Percentiles rank a stretch among this genome's conserved stretches.
These are phyloP conservation scores for Oligia strigilis DNA, from an alignment of 2,888 invertebrate species.

Conservation along the genomic window DNA sequence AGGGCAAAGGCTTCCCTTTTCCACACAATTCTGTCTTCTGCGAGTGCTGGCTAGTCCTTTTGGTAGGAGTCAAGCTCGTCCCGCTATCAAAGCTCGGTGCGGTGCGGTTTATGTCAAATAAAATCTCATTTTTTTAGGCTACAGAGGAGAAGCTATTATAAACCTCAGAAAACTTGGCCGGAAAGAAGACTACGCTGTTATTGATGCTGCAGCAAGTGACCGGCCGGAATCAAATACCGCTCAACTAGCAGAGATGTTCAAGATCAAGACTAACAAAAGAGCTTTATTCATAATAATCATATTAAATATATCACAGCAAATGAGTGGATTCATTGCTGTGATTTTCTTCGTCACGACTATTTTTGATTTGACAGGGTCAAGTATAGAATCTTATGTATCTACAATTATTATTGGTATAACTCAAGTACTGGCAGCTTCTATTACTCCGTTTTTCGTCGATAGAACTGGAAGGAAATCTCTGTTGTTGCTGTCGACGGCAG, in stretches of 20 bases:
- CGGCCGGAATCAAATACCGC: not conserved
- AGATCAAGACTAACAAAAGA: slow-evolving; percentile 69
- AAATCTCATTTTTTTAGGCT: slow-evolving; percentile 16
- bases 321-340: slow-evolving; percentile 71
- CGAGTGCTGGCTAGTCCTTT: no score
- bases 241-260: slow-evolving; percentile 68
- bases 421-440: slow-evolving; percentile 66
- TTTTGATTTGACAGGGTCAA: slow-evolving; percentile 72
- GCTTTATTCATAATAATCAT: slow-evolving; percentile 69
- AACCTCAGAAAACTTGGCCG: slow-evolving; percentile 33
- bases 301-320: slow-evolving; percentile 70
- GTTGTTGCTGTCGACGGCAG: slow-evolving; percentile 68
- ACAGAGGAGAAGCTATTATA: slow-evolving; percentile 8
- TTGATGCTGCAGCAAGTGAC: slow-evolving; percentile 5
- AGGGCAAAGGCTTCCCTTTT: no score
- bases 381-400: slow-evolving; percentile 67
- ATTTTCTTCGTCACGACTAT: slow-evolving; percentile 71
- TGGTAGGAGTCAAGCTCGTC: no score
- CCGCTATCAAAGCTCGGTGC: no score
- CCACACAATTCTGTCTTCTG: no score
- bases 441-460: slow-evolving; percentile 73
- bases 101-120: no score
- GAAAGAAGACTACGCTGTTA: slow-evolving; percentile 3
- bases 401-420: slow-evolving; percentile 74
- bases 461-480: slow-evolving; percentile 70